These are phyloP conservation scores for Stercorarius parasiticus DNA, from an alignment of 2,113 vertebrate genomes.

Conservation along the genomic window DNA sequence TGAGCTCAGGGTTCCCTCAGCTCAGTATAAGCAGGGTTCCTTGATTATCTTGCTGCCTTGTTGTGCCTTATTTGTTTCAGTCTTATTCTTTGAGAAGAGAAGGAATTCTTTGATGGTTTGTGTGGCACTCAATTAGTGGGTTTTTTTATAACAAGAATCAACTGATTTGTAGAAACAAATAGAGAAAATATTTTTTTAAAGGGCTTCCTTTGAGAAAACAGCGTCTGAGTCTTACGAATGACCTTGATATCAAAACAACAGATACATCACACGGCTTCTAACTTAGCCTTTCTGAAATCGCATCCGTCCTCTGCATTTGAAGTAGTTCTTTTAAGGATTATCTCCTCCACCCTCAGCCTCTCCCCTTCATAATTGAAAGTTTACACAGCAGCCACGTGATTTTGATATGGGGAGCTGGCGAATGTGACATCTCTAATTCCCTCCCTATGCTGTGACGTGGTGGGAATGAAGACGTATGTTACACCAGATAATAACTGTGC, in stretches of 20 bases:
- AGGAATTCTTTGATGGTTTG: not conserved
- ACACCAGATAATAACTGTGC: not conserved
- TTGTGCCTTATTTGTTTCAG: not conserved
- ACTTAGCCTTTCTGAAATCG: constrained; percentile 36
- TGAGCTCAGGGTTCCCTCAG: not conserved
- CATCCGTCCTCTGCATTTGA: constrained; percentile 4
- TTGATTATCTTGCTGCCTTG: not conserved
- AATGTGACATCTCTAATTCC: not conserved
- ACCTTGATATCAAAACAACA: constrained; percentile 35
- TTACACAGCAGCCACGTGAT: not conserved
- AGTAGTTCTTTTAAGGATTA: constrained; percentile 28
- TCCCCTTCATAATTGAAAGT: constrained; percentile 41
- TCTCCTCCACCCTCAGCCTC: not conserved
- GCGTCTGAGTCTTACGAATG: not conserved
- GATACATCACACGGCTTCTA: not conserved
- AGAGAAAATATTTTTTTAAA: constrained; percentile 10
- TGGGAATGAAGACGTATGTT: not conserved
- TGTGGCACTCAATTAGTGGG: not conserved
- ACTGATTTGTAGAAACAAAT: constrained; percentile 1
- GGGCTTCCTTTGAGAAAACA: constrained; percentile 7
- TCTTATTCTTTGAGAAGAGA: not conserved
- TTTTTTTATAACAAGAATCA: constrained; percentile 6
- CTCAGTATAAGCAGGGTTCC: not conserved
- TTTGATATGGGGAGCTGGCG: not conserved
- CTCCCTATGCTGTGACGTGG: not conserved